Conservation (phyloP, 2,113 vertebrate species). For the Ptyas mucosa region DNA sequence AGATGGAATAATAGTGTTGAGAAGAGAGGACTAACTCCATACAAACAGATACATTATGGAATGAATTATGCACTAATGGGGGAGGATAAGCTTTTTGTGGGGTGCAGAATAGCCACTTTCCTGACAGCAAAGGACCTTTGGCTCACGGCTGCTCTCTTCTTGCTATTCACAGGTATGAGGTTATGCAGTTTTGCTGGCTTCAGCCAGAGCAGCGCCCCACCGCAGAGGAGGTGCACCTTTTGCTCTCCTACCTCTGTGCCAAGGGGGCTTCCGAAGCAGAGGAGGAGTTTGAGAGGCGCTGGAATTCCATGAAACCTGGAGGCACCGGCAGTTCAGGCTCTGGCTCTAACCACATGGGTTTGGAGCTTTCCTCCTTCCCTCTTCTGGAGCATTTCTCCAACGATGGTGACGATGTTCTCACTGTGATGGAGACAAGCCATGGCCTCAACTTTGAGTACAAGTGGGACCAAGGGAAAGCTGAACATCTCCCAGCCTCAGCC, state of each 20-base stretch:
- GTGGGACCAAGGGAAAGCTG: constrained; percentile 85
- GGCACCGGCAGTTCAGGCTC: constrained; percentile 49
- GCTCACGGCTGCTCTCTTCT: neutral
- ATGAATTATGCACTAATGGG: neutral
- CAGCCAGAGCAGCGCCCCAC: constrained; percentile 93
- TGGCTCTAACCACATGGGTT: constrained; percentile 57
- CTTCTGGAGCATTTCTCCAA: constrained; percentile 87
- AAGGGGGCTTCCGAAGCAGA: constrained; percentile 86
- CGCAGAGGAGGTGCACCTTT: constrained; percentile 89
- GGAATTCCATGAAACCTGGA: constrained; percentile 89
- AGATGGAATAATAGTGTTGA: neutral
- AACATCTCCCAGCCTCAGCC: constrained; percentile 67
- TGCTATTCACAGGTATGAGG: constrained; percentile 84
- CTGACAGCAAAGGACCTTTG: neutral
- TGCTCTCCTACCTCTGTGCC: constrained; percentile 91
- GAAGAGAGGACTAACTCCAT: neutral
- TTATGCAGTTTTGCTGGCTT: constrained; percentile 99
- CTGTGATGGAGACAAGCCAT: constrained; percentile 91
- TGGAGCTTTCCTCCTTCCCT: constrained; percentile 85
- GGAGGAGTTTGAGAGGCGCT: constrained; percentile 92
- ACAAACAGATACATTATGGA: neutral
- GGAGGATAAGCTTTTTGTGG: neutral
- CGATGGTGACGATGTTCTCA: constrained; percentile 90
- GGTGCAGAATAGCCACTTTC: neutral
- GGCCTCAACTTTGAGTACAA: constrained; percentile 97